Evolutionary conservation across 2,888 invertebrate species (phyloP).

Genomic region (Pyrocoelia pectoralis): DNA sequence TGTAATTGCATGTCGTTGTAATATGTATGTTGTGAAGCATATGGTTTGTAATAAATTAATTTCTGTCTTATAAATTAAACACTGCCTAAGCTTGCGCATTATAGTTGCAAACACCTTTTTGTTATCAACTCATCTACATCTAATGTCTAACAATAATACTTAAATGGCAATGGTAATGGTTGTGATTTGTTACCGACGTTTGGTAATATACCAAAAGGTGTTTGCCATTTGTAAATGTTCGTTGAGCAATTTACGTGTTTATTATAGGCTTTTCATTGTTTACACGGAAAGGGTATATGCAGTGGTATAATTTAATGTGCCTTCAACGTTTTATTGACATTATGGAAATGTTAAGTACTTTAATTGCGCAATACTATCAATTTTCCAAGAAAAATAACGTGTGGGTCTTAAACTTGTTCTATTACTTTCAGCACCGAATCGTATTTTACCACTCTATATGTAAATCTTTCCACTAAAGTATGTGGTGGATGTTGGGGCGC

Average conservation of each 20-base stretch:
- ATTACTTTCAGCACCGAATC: no score
- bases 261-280: constrained; percentile 43
- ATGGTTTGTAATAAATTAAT: background rate
- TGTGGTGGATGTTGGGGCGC: no score
- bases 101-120: constrained; percentile 5
- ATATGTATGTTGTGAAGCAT: background rate
- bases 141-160: constrained; percentile 4
- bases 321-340: constrained; percentile 13
- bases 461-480: no score
- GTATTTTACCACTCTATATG: no score
- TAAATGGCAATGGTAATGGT: background rate
- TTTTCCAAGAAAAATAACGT: no score
- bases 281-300: constrained; percentile 44
- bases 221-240: constrained; percentile 42
- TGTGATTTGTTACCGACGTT: background rate
- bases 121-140: background rate
- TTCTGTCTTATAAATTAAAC: background rate
- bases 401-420: no score
- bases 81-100: constrained; percentile 5
- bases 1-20: constrained; percentile 9
- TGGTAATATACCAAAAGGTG: constrained; percentile 35
- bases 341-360: constrained; percentile 9
- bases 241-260: constrained; percentile 42
- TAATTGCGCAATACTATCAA: constrained; percentile 3
- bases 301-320: constrained; percentile 47